A percentile compares a stretch with the other conserved stretches of the same genome.
These are phyloP conservation scores for Myathropa florea DNA, from an alignment of 2,888 invertebrate species.

Conservation along the genomic window DNA sequence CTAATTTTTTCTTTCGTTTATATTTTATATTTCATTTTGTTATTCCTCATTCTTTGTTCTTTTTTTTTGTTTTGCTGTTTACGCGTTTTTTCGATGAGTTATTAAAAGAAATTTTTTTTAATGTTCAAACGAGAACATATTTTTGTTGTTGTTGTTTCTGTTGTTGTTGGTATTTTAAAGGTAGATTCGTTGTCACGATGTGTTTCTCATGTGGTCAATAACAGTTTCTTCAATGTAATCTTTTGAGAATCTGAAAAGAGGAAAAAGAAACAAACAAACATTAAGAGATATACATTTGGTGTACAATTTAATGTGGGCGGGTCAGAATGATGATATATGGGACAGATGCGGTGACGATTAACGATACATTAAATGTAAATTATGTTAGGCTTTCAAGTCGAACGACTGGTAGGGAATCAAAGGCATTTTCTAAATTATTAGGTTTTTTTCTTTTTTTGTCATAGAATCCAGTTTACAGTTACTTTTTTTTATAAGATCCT, in stretches of 20 bases:
- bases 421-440: not conserved
- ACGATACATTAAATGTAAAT: constrained; percentile 40
- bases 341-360: constrained; percentile 26
- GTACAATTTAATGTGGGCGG: constrained; percentile 41
- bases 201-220: constrained; percentile 59
- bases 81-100: constrained; percentile 66
- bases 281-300: constrained; percentile 11
- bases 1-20: not conserved
- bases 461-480: not conserved
- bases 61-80: constrained; percentile 30
- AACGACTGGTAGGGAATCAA: constrained; percentile 26
- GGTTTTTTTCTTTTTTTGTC: not conserved
- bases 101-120: constrained; percentile 58
- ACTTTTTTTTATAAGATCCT: not conserved
- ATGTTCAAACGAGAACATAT: constrained; percentile 51
- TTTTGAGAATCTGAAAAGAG: constrained; percentile 59
- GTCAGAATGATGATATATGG: constrained; percentile 33
- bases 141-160: constrained; percentile 27
- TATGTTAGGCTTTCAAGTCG: constrained; percentile 3
- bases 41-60: constrained; percentile 28
- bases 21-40: constrained; percentile 40
- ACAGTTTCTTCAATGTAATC: constrained; percentile 61
- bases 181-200: constrained; percentile 70
- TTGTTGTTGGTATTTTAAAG: constrained; percentile 29
- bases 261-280: constrained; percentile 11